These are phyloP conservation scores for Myiozetetes cayanensis DNA, from an alignment of 2,113 vertebrate genomes.

Conservation along the genomic window DNA sequence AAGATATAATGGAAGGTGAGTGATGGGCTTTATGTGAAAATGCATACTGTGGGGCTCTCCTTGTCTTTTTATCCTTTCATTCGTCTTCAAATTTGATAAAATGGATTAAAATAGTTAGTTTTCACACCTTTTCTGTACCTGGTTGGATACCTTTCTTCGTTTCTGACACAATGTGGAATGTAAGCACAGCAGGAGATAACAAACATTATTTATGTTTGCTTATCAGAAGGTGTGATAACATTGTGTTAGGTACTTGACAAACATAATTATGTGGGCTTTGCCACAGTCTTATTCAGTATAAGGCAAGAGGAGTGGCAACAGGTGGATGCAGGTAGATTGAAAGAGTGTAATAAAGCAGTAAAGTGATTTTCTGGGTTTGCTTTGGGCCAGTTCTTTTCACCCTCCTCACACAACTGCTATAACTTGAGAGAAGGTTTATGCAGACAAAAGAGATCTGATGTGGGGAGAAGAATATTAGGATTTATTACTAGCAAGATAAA, in stretches of 20 bases:
- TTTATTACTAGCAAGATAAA: too few species aligned
- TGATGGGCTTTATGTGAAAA: neutral
- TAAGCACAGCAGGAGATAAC: neutral
- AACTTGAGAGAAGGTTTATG: too few species aligned
- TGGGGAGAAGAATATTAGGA: too few species aligned
- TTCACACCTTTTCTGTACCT: neutral
- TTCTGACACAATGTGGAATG: neutral
- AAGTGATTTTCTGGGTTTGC: neutral
- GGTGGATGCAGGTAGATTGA: neutral
- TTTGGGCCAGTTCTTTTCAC: too few species aligned
- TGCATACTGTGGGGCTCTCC: neutral
- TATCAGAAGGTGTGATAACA: neutral
- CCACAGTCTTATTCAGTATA: neutral
- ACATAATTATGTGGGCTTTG: neutral
- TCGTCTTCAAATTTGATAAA: neutral
- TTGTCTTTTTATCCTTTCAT: neutral
- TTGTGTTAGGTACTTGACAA: neutral
- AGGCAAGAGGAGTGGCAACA: neutral
- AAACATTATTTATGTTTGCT: neutral
- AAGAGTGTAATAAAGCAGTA: neutral
- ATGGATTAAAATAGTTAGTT: neutral
- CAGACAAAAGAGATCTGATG: too few species aligned
- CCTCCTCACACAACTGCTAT: too few species aligned
- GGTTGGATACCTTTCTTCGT: neutral
- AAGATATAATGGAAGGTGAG: conserved; percentile 82